Evolutionary conservation across 2,888 invertebrate genomes (phyloP).

Genomic region (Drosophila falleni): DNA sequence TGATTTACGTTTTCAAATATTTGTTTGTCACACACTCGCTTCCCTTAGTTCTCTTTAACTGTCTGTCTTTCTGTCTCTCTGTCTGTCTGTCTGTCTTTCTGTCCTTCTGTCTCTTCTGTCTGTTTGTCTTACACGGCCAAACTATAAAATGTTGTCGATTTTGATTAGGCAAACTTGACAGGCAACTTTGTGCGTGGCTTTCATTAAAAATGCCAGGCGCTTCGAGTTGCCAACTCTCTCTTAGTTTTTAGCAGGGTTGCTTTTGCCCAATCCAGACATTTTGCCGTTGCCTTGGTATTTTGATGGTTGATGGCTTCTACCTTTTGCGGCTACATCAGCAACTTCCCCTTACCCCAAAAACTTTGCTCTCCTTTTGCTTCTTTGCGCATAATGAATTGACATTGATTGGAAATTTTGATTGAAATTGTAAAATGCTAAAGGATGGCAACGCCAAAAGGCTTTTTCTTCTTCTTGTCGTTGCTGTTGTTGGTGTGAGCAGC

Average conservation of each 20-base stretch:
- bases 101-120: slow-evolving; percentile 20
- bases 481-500: slow-evolving; percentile 34
- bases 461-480: slow-evolving; percentile 10
- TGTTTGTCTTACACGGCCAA: slow-evolving; percentile 44
- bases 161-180: slow-evolving; percentile 82
- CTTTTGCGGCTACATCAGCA: slow-evolving; percentile 48
- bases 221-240: slow-evolving; percentile 41
- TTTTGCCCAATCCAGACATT: slow-evolving; percentile 42
- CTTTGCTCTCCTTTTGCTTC: slow-evolving; percentile 2
- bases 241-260: slow-evolving; percentile 52
- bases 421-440: slow-evolving; percentile 72
- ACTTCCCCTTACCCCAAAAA: neutral
- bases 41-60: neutral
- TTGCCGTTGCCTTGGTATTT: slow-evolving; percentile 52
- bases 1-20: slow-evolving; percentile 80
- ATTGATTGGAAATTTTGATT: slow-evolving; percentile 85
- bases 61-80: neutral
- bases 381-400: slow-evolving; percentile 83
- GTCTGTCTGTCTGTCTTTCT: neutral
- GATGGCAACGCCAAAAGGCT: slow-evolving; percentile 50
- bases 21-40: slow-evolving; percentile 77
- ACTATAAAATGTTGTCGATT: slow-evolving; percentile 83
- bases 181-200: slow-evolving; percentile 77
- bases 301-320: slow-evolving; percentile 26
- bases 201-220: slow-evolving; percentile 77